A percentile compares a stretch with the other conserved stretches of the same genome.
Conservation (phyloP, 2,797 vertebrate genomes). For the Sebastes hubbsi region DNA sequence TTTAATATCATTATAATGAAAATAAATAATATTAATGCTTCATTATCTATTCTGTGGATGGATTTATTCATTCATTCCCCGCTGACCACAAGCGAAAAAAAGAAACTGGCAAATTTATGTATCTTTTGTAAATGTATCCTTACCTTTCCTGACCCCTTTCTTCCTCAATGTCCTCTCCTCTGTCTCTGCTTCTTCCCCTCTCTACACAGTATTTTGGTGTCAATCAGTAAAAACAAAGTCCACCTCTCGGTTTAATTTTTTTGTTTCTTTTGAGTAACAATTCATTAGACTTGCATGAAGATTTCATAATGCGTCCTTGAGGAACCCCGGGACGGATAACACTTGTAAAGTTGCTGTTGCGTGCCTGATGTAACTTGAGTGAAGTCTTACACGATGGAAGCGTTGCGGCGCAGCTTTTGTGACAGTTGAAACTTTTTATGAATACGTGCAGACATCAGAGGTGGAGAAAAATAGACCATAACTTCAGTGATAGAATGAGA, state of each 20-base stretch:
- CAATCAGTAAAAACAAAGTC: not conserved
- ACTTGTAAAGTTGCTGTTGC: conserved; percentile 2
- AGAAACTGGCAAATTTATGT: not conserved
- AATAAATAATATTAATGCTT: not conserved
- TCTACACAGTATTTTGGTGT: not conserved
- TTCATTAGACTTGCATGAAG: conserved; percentile 28
- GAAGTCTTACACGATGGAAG: conserved; percentile 26
- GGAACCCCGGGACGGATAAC: not conserved
- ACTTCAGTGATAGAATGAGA: not conserved
- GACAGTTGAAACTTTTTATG: conserved; percentile 21
- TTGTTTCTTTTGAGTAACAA: conserved; percentile 13
- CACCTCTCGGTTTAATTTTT: not conserved
- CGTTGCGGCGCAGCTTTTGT: conserved; percentile 1
- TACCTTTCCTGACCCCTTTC: not conserved
- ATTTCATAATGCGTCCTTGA: conserved; percentile 58
- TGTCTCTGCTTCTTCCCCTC: not conserved
- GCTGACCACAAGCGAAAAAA: not conserved
- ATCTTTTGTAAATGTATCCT: too few species aligned
- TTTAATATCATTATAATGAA: not conserved
- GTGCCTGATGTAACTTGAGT: conserved; percentile 47
- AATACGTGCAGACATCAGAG: conserved; percentile 19
- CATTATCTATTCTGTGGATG: not conserved
- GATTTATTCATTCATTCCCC: not conserved
- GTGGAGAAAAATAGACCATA: not conserved
- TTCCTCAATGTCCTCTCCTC: not conserved